phyloP scores from a whole-genome alignment of 2,888 invertebrate genomes.

The Stenoptilia bipunctidactyla region DNA sequence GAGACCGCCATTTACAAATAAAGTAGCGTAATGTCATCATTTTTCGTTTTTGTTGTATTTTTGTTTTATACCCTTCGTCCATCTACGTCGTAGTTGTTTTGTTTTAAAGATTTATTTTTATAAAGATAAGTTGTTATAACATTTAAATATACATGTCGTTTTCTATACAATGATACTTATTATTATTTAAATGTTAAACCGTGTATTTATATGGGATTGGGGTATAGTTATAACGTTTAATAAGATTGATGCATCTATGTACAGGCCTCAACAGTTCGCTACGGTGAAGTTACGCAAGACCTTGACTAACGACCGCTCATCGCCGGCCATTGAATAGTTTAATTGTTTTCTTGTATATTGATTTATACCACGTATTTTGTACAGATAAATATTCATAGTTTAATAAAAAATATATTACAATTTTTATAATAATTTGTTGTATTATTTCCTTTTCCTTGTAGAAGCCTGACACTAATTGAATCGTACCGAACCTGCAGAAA shows the following conservation, averaged over 20 bases:
- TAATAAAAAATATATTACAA: constrained; percentile 71
- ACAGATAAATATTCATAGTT: constrained; percentile 71
- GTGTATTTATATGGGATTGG: neutral
- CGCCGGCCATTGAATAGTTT: constrained; percentile 77
- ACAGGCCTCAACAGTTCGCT: constrained; percentile 88
- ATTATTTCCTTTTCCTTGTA: constrained; percentile 21
- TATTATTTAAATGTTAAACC: neutral
- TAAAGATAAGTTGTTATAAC: neutral
- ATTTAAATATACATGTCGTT: constrained; percentile 4
- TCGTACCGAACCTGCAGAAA: no score
- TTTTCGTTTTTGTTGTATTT: constrained; percentile 15
- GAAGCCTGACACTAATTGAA: no score
- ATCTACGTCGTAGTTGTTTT: constrained; percentile 12
- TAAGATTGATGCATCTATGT: neutral
- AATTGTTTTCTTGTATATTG: constrained; percentile 56
- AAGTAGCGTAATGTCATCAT: constrained; percentile 7
- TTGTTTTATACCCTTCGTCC: constrained; percentile 12
- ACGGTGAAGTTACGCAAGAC: constrained; percentile 91
- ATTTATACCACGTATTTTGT: constrained; percentile 69
- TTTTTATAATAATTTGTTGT: constrained; percentile 57
- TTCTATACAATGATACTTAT: constrained; percentile 1
- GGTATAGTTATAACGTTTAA: constrained; percentile 11
- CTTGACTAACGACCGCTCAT: constrained; percentile 88
- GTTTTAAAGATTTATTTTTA: neutral
- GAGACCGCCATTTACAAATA: constrained; percentile 77